These are phyloP conservation scores for Euclidia mi DNA, from an alignment of 2,888 invertebrate genomes.

Conservation along the genomic window DNA sequence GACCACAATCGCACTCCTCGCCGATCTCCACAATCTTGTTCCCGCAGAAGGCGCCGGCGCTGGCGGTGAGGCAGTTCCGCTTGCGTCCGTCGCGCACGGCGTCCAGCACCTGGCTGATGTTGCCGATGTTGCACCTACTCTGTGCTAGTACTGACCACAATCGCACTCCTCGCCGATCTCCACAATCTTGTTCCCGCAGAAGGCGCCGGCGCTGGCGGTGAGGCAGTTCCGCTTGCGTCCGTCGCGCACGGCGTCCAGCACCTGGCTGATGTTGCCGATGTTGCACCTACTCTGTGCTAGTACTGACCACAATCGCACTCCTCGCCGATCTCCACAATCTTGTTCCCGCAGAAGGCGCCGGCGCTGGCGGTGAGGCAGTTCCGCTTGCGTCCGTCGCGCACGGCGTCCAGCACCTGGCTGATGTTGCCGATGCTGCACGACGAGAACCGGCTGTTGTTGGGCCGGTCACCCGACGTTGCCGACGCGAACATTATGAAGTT, in stretches of 20 bases:
- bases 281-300: slow-evolving; percentile 93
- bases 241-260: slow-evolving; percentile 97
- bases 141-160: slow-evolving; percentile 89
- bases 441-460: slow-evolving; percentile 99
- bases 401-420: slow-evolving; percentile 97
- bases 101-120: slow-evolving; percentile 98
- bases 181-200: slow-evolving; percentile 99
- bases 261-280: slow-evolving; percentile 98
- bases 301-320: slow-evolving; percentile 97
- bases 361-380: slow-evolving; percentile 97
- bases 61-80: slow-evolving; percentile 97
- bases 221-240: slow-evolving; percentile 98
- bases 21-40: slow-evolving; percentile 99
- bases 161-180: slow-evolving; percentile 99
- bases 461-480: slow-evolving; percentile 99
- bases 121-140: slow-evolving; percentile 98
- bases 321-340: slow-evolving; percentile 99
- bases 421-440: slow-evolving; percentile 98
- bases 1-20: slow-evolving; percentile 98
- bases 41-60: slow-evolving; percentile 99
- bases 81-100: slow-evolving; percentile 97
- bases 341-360: slow-evolving; percentile 99
- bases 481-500: slow-evolving; percentile 99
- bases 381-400: slow-evolving; percentile 96
- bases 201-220: slow-evolving; percentile 96